phyloP scores from a whole-genome alignment of 2,797 vertebrate species.

The Tolypeutes matacus region DNA sequence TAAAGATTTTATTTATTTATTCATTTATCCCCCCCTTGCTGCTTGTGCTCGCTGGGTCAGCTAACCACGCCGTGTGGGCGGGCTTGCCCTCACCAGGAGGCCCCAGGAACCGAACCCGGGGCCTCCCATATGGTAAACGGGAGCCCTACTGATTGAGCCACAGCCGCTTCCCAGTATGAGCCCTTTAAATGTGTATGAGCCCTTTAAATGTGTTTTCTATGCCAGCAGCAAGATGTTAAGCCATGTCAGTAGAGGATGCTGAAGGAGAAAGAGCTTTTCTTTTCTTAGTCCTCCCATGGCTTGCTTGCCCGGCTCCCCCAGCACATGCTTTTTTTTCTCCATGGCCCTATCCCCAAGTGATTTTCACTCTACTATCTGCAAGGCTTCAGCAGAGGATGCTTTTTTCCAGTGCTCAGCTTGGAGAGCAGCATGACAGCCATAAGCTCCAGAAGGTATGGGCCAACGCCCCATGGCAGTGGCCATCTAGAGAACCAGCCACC shows the following conservation, averaged over 20 bases:
- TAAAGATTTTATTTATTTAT: too few relatives aligned
- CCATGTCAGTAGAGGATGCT: too few relatives aligned
- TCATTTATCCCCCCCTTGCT: too few relatives aligned
- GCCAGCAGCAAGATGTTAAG: not conserved
- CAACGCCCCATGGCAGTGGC: too few relatives aligned
- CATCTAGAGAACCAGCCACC: not conserved
- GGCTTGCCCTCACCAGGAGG: too few relatives aligned
- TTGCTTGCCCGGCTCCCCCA: not conserved
- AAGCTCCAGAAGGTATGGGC: not conserved
- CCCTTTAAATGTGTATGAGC: not conserved
- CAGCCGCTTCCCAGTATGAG: too few relatives aligned
- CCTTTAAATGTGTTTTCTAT: not conserved
- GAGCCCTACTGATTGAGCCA: too few relatives aligned
- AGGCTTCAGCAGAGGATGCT: not conserved
- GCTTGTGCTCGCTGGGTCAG: too few relatives aligned
- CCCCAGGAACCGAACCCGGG: too few relatives aligned
- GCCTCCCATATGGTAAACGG: too few relatives aligned
- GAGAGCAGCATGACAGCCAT: not conserved
- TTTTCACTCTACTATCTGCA: not conserved
- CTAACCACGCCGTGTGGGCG: too few relatives aligned
- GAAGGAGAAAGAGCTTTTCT: not conserved
- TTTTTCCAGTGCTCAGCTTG: not conserved
- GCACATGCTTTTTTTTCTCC: not conserved
- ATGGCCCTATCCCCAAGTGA: not conserved
- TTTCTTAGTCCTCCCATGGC: not conserved